Evolutionary conservation across 2,113 vertebrate genomes (phyloP).

Genomic region (Cyprinus carpio): DNA sequence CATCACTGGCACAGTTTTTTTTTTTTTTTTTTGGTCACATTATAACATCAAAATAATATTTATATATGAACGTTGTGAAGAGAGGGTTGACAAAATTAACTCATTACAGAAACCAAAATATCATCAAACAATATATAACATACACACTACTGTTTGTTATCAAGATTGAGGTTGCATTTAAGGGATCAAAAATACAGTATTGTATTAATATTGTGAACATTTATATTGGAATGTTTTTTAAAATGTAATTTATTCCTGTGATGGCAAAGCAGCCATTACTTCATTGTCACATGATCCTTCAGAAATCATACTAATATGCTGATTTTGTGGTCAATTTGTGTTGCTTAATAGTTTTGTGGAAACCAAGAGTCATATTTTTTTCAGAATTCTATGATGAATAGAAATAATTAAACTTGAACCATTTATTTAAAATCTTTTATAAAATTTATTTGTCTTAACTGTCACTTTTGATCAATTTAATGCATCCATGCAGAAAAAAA

Average conservation of each 20-base stretch:
- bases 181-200: neutral
- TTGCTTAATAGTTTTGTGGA: neutral
- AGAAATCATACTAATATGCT: neutral
- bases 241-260: too few relatives aligned
- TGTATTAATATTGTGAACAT: neutral
- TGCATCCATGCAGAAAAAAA: neutral
- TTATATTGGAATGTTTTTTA: too few relatives aligned
- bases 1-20: neutral
- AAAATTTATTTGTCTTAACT: neutral
- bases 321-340: neutral
- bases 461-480: neutral
- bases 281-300: neutral
- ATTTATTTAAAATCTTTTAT: neutral
- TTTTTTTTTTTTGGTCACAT: neutral
- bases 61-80: neutral
- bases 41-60: neutral
- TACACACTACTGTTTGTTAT: neutral
- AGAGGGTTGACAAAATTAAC: neutral
- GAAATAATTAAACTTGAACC: neutral
- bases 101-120: too few relatives aligned
- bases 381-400: neutral
- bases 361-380: neutral
- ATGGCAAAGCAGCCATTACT: too few relatives aligned
- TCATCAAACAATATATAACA: too few relatives aligned
- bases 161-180: neutral